Conservation (phyloP, 2,113 vertebrate species). For the Eptesicus fuscus region DNA sequence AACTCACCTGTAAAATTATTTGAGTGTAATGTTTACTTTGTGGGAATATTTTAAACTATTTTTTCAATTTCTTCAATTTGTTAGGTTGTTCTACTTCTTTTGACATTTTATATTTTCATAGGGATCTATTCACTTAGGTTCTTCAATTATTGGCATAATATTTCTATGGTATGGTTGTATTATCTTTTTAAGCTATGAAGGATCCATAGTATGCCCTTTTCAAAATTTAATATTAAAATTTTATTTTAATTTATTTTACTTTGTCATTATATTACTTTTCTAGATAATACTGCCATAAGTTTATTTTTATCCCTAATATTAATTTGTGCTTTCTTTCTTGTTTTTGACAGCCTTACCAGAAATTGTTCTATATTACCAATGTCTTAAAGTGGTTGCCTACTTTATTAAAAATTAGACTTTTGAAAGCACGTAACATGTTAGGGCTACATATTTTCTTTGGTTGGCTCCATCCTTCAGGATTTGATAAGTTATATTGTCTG, state of each 20-base stretch:
- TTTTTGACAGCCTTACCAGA: neutral
- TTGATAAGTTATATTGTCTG: neutral
- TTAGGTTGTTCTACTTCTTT: neutral
- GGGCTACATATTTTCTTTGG: neutral
- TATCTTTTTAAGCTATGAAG: neutral
- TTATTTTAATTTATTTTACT: neutral
- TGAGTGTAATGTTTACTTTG: neutral
- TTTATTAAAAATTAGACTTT: neutral
- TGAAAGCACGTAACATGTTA: neutral
- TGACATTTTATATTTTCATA: neutral
- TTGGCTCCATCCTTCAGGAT: neutral
- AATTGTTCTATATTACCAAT: neutral
- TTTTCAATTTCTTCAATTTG: neutral
- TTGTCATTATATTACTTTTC: neutral
- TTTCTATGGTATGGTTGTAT: neutral
- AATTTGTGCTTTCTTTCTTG: neutral
- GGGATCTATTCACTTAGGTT: neutral
- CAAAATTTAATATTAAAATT: neutral
- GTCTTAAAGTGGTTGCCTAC: neutral
- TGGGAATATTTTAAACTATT: neutral
- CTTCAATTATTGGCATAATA: neutral
- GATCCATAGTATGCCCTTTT: neutral
- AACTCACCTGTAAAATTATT: neutral
- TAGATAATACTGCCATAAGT: neutral
- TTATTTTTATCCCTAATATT: neutral